Percentiles rank a stretch among this genome's conserved stretches.
These are phyloP conservation scores for Caenorhabditis sp. DNA, from an alignment of 2,888 invertebrate genomes.

Conservation along the genomic window DNA sequence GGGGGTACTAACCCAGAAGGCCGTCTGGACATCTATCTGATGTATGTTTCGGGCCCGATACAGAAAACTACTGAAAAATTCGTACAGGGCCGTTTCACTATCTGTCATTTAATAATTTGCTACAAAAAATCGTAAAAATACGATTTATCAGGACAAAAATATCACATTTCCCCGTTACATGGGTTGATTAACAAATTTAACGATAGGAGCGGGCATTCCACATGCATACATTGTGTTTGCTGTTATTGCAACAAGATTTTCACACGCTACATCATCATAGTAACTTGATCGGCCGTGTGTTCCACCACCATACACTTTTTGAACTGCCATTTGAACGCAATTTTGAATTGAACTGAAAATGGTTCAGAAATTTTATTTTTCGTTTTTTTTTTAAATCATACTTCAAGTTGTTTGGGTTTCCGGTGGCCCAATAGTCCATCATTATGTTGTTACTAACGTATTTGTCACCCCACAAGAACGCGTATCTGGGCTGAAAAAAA, in stretches of 20 bases:
- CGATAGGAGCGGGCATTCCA: constrained; percentile 29
- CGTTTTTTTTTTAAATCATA: neutral
- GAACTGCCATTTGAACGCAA: neutral
- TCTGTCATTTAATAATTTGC: too few species aligned
- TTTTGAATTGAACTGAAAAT: neutral
- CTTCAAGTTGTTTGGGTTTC: neutral
- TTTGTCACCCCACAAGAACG: neutral
- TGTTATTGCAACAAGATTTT: neutral
- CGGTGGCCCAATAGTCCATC: neutral
- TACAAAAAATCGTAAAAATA: too few species aligned
- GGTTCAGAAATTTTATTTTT: neutral
- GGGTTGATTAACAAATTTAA: constrained; percentile 29
- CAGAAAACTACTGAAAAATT: too few species aligned
- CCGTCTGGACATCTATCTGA: too few species aligned
- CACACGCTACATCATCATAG: neutral
- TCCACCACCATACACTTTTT: too few species aligned
- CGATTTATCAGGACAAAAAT: too few species aligned
- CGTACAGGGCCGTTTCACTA: too few species aligned
- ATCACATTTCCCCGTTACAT: constrained; percentile 10
- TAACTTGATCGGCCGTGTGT: neutral
- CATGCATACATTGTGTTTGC: neutral
- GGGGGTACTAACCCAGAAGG: too few species aligned
- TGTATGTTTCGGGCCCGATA: too few species aligned
- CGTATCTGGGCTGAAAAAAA: neutral
- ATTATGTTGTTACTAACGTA: neutral